Evolutionary conservation across 2,113 vertebrate species (phyloP).

Genomic region (Merops nubicus): DNA sequence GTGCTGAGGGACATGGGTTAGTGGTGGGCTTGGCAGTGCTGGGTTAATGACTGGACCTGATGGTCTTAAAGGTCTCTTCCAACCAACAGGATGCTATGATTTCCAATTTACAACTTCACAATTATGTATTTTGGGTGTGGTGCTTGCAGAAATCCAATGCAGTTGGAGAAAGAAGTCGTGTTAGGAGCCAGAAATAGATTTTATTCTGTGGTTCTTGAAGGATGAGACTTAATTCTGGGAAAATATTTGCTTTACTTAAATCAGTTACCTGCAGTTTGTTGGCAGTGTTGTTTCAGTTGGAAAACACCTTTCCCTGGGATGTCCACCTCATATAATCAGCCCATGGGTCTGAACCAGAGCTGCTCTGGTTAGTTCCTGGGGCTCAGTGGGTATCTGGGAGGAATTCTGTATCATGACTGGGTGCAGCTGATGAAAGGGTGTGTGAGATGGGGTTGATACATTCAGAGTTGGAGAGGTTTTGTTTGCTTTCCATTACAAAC

Average conservation of each 20-base stretch:
- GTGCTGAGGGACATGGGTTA: no score
- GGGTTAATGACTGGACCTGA: no score
- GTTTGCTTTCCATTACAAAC: conserved; percentile 5
- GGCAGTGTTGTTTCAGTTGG: not conserved
- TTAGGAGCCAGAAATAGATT: not conserved
- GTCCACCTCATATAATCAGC: not conserved
- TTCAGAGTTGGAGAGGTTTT: not conserved
- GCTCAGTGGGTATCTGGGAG: not conserved
- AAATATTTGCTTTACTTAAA: not conserved
- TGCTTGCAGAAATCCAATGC: not conserved
- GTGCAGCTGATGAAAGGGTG: not conserved
- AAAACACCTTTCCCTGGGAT: not conserved
- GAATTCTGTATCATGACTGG: not conserved
- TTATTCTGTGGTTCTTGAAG: not conserved
- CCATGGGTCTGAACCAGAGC: not conserved
- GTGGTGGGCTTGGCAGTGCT: no score
- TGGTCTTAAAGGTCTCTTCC: no score
- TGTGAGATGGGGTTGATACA: conserved; percentile 23
- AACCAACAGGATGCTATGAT: no score
- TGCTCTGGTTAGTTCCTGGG: not conserved
- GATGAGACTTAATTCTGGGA: not conserved
- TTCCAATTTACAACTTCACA: no score
- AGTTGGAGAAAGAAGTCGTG: not conserved
- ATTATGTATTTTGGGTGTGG: fast-evolving
- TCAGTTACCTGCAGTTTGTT: not conserved